Base-by-base conservation (phyloP, 2,113 vertebrate genomes). In the Ammodytes dubius region DNA sequence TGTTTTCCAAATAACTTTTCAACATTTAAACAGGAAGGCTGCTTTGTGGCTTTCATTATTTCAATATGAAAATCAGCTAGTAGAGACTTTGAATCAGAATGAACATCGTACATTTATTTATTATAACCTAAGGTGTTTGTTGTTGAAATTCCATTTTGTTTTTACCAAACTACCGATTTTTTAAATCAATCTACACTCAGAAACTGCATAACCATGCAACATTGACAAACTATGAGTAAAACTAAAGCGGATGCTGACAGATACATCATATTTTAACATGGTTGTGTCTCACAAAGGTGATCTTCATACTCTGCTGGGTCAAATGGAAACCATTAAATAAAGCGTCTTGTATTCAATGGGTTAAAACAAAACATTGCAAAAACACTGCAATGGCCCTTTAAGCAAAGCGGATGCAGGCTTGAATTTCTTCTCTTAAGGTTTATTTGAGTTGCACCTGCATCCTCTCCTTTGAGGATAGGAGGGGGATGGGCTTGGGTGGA, bases 381-480 rank as follows among this genome's bases (percentile, higher is more conserved):
- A 56, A 12, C 10, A 39, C 10, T 19, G 9, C 11, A 10, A 35
- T 35, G 19, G 43, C 17, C 60, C 42, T 61, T 42, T 52, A 61
- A 70, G 1, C 13, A 56, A 68, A 81, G 35, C 68, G 49, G 77
- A 57, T 47, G 17, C 61, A 45, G 54, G 37, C 54, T 79, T 77
- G 15, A 68, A 58, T 56, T 74, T 60, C 52, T 53, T 70, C 4
- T 54, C 71, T 69, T 42, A n/a, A 15, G 27, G 27, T 71, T 73
- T 61, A 71, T 61, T 66, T 81, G 10, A 70, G 76, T 78, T 84
- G 45, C 77, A 87, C 81, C 77, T 87, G 87, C 68, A 77, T 76
- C 46, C 70, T 52, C 42, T 64, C 77, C 57, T 84, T 67, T 82
- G 65, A 70, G 17, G 53, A 47, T 35, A 3, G 0, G n/a, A 19